Percentiles rank a stretch among this genome's conserved stretches.
Conservation (phyloP, 2,888 invertebrate genomes). For the Spilarctia lutea region DNA sequence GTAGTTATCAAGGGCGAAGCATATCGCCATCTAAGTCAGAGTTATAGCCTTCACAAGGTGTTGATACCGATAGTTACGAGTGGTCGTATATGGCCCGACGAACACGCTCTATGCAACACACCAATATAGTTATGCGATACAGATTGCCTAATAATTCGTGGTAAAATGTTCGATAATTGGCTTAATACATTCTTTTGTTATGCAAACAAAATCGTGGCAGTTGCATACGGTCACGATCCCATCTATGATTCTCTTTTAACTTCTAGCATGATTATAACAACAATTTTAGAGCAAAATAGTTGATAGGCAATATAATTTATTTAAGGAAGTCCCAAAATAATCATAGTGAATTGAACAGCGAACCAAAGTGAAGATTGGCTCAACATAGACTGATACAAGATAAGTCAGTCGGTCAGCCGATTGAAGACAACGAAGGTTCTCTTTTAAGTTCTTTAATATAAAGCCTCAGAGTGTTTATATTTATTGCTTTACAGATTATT, state of each 20-base stretch:
- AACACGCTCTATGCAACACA: slow-evolving; percentile 54
- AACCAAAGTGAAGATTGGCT: too few relatives aligned
- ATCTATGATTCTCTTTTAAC: neutral
- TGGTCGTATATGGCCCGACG: slow-evolving; percentile 55
- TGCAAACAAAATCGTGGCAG: neutral
- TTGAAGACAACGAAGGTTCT: neutral
- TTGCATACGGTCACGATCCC: neutral
- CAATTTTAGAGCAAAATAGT: neutral
- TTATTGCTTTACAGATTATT: neutral
- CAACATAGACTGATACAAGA: too few relatives aligned
- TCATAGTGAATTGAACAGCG: too few relatives aligned
- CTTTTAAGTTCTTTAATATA: neutral
- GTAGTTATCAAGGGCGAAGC: slow-evolving; percentile 22
- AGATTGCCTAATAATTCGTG: slow-evolving; percentile 64
- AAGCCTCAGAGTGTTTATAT: neutral
- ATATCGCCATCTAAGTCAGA: slow-evolving; percentile 19
- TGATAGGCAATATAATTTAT: neutral
- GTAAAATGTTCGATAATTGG: slow-evolving; percentile 34
- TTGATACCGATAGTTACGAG: slow-evolving; percentile 52
- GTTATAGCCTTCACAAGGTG: slow-evolving; percentile 56
- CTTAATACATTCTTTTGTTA: slow-evolving; percentile 5
- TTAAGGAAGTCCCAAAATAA: neutral
- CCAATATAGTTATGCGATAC: slow-evolving; percentile 55
- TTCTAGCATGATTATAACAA: neutral
- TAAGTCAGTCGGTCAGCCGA: too few relatives aligned